These are phyloP conservation scores for Drosophila mettleri DNA, from an alignment of 2,888 invertebrate genomes.

Conservation along the genomic window DNA sequence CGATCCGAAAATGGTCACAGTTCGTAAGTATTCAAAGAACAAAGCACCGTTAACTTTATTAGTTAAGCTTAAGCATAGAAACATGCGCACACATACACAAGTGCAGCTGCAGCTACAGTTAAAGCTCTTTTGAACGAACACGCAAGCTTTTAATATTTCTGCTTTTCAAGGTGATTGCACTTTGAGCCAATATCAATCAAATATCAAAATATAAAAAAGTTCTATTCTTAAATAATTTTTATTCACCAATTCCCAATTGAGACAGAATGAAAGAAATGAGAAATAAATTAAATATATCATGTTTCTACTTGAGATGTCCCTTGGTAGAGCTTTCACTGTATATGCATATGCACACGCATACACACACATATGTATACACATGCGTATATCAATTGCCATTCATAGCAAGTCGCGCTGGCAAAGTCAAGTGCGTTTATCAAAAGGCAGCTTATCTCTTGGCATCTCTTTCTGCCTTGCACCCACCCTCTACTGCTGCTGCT, in stretches of 20 bases:
- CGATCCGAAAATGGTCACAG: conserved; percentile 96
- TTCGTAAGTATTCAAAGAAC: conserved; percentile 91
- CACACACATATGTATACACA: not conserved
- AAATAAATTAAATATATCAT: conserved; percentile 2
- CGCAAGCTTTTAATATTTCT: not conserved
- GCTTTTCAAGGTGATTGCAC: not conserved
- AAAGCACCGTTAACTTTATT: not conserved
- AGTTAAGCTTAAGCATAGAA: not conserved
- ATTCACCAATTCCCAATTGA: too few relatives aligned
- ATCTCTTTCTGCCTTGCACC: conserved; percentile 42
- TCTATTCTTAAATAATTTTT: too few relatives aligned
- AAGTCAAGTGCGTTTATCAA: conserved; percentile 73
- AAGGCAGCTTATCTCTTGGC: conserved; percentile 59
- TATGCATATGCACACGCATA: not conserved
- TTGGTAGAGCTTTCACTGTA: conserved; percentile 14
- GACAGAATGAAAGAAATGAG: too few relatives aligned
- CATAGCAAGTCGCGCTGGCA: conserved; percentile 52
- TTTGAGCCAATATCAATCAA: too few relatives aligned
- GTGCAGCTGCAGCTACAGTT: not conserved
- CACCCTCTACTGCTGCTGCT: conserved; percentile 1
- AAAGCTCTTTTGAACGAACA: not conserved
- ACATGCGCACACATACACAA: not conserved
- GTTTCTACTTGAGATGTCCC: conserved; percentile 3
- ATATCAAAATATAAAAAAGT: too few relatives aligned
- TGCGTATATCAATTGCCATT: conserved; percentile 55